Base-by-base conservation (phyloP, 2,888 invertebrate species). In the Chydorus sphaericus region DNA sequence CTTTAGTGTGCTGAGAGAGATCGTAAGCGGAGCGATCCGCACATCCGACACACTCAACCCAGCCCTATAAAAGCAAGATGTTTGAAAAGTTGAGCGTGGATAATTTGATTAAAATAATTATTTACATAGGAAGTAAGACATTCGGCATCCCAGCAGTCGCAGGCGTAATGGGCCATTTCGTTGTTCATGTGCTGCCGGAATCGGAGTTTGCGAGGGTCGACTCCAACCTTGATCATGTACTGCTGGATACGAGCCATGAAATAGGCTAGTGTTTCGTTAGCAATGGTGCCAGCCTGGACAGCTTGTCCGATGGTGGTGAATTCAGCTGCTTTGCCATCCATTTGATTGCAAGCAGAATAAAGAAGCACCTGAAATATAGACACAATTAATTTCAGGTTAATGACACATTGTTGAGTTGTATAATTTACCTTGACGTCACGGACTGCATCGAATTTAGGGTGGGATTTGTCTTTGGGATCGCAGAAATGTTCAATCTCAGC, bases 61-160 rank as follows among this genome's bases (percentile, higher is more conserved):
- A 98, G 4, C 97, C 94, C 78, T 84, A 64, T 67, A 57, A 61
- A 58, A 48, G 50, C 66, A 60, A 54, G 57, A 57, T 54, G 58
- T 26, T 54, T 38, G 33, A 48, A 50, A 39, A 59, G 48, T 53
- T 59, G 1, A 53, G 11, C 14, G 5, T 38, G 20, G 6, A 33
- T 23, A 26, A 7, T 57, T 20, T 18, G 7, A 30, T 10, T 56
- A 14, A 7, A 16, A 26, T 39, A 10, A 20, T 20, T 36, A 18
- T 77, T 75, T 71, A 81, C 84, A 70, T 93, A 94, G 56, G 94
- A 93, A 3, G 97, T 94, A 26, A 94, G 78, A 66, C 90, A 89
- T 70, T 99, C 98, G 1, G 97, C 97, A 75, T 99, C 98, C 98
- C 98, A 99, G 68, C 98, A 99, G 69, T 99, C 98, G 70, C 90